Conservation (phyloP, 1,140 invertebrate genomes). For the Cardiocondyla obscurior region DNA sequence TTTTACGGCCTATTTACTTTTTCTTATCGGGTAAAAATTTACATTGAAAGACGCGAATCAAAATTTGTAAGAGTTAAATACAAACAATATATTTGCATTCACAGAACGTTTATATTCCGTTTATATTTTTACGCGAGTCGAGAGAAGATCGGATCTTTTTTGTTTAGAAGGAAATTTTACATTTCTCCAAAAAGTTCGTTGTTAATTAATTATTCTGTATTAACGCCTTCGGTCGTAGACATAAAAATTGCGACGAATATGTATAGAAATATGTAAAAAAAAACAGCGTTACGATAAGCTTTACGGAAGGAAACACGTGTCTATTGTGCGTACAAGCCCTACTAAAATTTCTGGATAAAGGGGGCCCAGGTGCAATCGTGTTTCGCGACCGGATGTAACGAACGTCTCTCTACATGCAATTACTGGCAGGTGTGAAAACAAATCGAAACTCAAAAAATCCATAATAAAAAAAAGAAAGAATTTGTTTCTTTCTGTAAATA, state of each 20-base stretch:
- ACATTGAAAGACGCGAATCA: background rate
- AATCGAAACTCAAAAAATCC: conserved; percentile 22
- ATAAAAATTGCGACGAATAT: background rate
- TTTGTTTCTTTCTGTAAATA: background rate
- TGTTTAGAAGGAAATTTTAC: background rate
- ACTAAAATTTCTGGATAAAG: conserved; percentile 41
- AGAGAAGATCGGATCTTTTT: background rate
- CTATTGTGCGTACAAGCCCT: background rate
- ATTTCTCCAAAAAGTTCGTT: background rate
- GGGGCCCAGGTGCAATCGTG: conserved; percentile 53
- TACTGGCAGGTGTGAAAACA: conserved; percentile 64
- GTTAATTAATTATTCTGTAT: background rate
- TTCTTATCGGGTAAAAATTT: background rate
- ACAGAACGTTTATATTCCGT: background rate
- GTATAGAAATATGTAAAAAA: background rate
- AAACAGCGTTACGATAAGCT: conserved; percentile 7
- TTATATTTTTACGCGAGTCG: background rate
- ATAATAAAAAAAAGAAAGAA: background rate
- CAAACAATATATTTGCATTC: background rate
- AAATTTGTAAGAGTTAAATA: background rate
- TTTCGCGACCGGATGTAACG: conserved; percentile 63
- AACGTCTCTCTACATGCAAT: conserved; percentile 48
- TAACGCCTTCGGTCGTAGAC: background rate
- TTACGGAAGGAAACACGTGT: background rate
- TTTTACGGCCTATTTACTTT: background rate